Evolutionary conservation across 2,113 vertebrate genomes (phyloP).

Genomic region (Illadopsis cleaveri): DNA sequence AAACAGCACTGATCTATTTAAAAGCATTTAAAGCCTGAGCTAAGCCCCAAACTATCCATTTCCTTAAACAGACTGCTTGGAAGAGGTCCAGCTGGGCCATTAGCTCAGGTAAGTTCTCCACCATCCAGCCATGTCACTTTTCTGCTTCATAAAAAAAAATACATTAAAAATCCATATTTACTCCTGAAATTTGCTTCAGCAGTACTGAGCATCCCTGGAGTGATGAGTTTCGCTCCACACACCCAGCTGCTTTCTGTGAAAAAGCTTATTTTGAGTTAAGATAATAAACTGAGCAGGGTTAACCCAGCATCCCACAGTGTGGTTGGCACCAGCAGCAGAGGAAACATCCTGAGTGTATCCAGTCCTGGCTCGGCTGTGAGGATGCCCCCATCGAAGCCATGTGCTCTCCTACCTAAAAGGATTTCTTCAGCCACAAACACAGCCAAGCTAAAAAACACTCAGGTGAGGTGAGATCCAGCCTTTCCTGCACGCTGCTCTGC

Average conservation of each 20-base stretch:
- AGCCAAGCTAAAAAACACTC: not conserved
- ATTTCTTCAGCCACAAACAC: not conserved
- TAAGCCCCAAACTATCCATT: constrained; percentile 6
- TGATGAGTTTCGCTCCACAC: not conserved
- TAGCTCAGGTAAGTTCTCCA: constrained; percentile 43
- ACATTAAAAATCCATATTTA: constrained; percentile 15
- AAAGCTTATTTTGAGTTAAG: not conserved
- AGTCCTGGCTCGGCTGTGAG: accelerated
- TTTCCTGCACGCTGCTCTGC: accelerated
- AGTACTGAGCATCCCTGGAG: not conserved
- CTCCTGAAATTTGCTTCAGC: constrained; percentile 17
- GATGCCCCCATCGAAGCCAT: not conserved
- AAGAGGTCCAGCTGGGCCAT: constrained; percentile 41
- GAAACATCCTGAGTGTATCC: not conserved
- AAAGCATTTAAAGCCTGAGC: not conserved
- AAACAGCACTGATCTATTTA: not conserved
- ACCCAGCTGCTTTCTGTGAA: not conserved
- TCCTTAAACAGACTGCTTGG: constrained; percentile 5
- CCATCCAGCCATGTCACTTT: not conserved
- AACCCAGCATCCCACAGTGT: not conserved
- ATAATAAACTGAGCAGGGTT: not conserved
- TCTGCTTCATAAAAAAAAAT: not conserved
- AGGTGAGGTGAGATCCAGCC: not conserved
- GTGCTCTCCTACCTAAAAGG: not conserved
- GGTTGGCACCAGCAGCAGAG: not conserved